These are phyloP conservation scores for Mamestra brassicae DNA, from an alignment of 2,888 invertebrate species.

Conservation along the genomic window DNA sequence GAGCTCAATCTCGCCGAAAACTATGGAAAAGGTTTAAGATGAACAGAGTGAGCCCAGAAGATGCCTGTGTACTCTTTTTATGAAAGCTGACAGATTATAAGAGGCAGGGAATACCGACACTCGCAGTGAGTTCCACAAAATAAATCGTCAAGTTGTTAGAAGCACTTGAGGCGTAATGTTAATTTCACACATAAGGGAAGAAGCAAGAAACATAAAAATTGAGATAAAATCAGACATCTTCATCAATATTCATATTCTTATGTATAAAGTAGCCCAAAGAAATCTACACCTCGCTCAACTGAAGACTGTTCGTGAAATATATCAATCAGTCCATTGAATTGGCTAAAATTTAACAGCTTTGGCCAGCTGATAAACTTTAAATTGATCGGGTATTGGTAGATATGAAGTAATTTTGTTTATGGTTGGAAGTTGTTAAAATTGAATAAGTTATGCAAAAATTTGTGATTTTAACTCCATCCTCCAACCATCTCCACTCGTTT, in stretches of 20 bases:
- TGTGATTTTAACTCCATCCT: no score
- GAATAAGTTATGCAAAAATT: not conserved
- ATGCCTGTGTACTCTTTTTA: not conserved
- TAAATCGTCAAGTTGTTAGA: not conserved
- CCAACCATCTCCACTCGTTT: not conserved
- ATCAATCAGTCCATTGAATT: no score
- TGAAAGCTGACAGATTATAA: not conserved
- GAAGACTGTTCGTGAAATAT: no score
- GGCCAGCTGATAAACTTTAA: no score
- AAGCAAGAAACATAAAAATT: not conserved
- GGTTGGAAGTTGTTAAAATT: no score
- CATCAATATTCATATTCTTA: no score
- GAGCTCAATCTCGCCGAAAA: not conserved
- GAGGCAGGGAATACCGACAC: not conserved
- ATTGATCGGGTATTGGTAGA: no score
- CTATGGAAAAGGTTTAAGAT: not conserved
- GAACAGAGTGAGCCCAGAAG: not conserved
- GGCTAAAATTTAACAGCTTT: no score
- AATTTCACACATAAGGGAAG: not conserved
- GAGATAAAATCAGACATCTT: no score
- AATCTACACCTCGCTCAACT: no score
- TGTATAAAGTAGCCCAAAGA: no score
- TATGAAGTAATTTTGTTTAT: no score
- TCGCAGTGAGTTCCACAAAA: not conserved
- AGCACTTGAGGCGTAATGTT: not conserved